Evolutionary conservation across 2,888 invertebrate genomes (phyloP).

Genomic region (Aproaerema taeniolella): DNA sequence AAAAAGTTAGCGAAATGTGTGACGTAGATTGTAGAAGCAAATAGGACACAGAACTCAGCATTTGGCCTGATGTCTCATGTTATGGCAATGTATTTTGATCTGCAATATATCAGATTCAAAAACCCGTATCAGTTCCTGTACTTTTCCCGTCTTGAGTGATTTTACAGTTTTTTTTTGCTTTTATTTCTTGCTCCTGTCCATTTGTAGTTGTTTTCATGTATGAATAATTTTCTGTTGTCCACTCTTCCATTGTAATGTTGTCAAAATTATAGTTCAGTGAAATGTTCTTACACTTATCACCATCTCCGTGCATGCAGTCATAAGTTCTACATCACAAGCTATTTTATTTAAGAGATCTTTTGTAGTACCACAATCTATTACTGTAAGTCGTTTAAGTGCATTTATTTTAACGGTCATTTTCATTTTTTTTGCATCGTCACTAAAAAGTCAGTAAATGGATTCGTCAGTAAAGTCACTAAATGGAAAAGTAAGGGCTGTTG

Average conservation of each 20-base stretch:
- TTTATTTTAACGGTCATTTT: too few relatives aligned
- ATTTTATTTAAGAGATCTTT: neutral
- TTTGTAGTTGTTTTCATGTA: neutral
- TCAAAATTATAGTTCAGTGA: neutral
- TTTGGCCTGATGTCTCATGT: neutral
- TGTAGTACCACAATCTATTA: neutral
- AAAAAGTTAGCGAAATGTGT: too few relatives aligned
- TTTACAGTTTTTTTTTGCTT: neutral
- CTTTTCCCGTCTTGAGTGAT: neutral
- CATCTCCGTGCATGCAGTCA: neutral
- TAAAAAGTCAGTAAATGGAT: too few relatives aligned
- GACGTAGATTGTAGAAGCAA: too few relatives aligned
- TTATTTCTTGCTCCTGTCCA: neutral
- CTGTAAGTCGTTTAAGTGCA: neutral
- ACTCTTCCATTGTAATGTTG: neutral
- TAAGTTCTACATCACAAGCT: neutral
- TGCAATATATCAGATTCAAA: neutral
- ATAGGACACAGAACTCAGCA: too few relatives aligned
- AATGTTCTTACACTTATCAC: neutral
- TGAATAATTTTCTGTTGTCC: neutral
- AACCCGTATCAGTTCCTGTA: neutral
- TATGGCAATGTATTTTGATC: neutral
- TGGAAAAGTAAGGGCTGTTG: too few relatives aligned
- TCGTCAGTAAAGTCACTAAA: too few relatives aligned
- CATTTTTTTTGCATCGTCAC: too few relatives aligned